Conservation (phyloP, 1,140 invertebrate genomes). For the Brachionus koreanus region DNA sequence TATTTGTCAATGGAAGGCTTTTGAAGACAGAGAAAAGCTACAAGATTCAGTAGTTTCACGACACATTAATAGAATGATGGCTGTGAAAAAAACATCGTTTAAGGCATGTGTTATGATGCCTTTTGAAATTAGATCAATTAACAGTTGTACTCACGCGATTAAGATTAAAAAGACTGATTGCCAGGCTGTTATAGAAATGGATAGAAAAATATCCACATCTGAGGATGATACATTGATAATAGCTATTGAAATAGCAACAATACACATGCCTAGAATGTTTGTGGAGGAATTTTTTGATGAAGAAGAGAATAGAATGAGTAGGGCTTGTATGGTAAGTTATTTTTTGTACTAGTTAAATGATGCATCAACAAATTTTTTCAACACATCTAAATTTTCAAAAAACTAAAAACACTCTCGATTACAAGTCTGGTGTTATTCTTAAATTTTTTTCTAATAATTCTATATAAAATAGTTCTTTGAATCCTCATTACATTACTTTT, state of each 20-base stretch:
- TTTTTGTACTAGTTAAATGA: too few relatives aligned
- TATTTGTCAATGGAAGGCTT: constrained; percentile 56
- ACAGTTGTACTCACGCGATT: constrained; percentile 50
- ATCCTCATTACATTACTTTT: too few relatives aligned
- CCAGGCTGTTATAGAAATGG: not conserved
- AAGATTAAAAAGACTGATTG: constrained; percentile 26
- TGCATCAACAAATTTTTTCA: too few relatives aligned
- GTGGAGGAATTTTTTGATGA: constrained; percentile 50
- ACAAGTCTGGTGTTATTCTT: too few relatives aligned
- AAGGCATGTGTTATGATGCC: constrained; percentile 56
- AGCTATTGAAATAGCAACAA: constrained; percentile 53
- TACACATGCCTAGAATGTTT: constrained; percentile 58
- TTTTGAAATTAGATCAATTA: constrained; percentile 53
- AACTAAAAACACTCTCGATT: too few relatives aligned
- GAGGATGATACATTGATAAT: constrained; percentile 51
- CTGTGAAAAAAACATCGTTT: constrained; percentile 3
- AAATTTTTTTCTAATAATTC: too few relatives aligned
- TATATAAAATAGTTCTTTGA: too few relatives aligned
- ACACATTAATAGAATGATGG: constrained; percentile 22
- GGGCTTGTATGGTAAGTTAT: constrained; percentile 55
- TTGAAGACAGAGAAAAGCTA: not conserved
- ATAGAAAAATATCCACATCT: constrained; percentile 50
- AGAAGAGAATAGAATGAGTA: constrained; percentile 48
- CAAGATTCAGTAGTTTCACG: not conserved
- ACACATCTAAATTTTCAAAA: too few relatives aligned